phyloP scores from a whole-genome alignment of 2,888 invertebrate genomes.

The Pristionchus maxplancki region DNA sequence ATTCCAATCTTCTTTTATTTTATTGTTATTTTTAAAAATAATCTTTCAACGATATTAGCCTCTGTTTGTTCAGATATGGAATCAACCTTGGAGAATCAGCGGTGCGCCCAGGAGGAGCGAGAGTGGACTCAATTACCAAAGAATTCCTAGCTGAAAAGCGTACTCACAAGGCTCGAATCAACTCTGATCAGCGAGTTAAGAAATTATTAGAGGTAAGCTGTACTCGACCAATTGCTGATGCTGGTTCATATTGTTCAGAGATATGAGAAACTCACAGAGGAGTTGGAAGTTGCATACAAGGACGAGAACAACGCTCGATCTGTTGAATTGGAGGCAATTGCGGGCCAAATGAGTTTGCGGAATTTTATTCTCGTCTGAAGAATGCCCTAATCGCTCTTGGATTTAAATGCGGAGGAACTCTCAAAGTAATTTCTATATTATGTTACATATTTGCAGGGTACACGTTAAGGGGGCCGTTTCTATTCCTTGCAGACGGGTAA shows the following conservation, averaged over 20 bases:
- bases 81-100: slow-evolving; percentile 95
- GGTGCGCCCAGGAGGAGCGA: slow-evolving; percentile 96
- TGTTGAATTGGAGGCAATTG: slow-evolving; percentile 84
- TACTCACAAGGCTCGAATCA: slow-evolving; percentile 94
- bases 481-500: no score
- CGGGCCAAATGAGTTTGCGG: slow-evolving; percentile 99
- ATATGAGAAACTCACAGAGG: slow-evolving; percentile 86
- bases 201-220: slow-evolving; percentile 88
- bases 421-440: no score
- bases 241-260: no score
- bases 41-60: no score
- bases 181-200: slow-evolving; percentile 94
- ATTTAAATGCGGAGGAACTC: slow-evolving; percentile 93
- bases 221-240: no score
- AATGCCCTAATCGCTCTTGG: slow-evolving; percentile 96
- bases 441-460: no score
- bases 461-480: no score
- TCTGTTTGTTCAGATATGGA: slow-evolving; percentile 87
- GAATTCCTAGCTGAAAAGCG: slow-evolving; percentile 91
- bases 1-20: no score
- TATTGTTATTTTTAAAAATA: no score
- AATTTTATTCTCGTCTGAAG: slow-evolving; percentile 95
- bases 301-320: slow-evolving; percentile 88
- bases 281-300: slow-evolving; percentile 93
- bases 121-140: slow-evolving; percentile 98